Evolutionary conservation across 2,113 vertebrate genomes (phyloP).

Genomic region (Brachyhypopomus gauderio): DNA sequence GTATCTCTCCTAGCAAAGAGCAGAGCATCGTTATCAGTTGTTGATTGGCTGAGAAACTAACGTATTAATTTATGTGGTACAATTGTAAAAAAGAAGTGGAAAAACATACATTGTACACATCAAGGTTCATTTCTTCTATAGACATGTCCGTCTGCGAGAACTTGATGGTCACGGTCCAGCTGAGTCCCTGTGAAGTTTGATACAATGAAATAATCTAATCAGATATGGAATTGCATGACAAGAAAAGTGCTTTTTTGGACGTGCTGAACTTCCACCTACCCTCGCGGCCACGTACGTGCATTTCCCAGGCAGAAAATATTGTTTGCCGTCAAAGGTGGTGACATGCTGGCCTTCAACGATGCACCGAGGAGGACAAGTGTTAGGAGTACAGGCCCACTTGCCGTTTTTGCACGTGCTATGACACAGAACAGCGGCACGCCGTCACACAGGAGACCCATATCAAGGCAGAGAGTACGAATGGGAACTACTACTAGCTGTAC

Average conservation of each 20-base stretch:
- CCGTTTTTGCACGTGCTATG: conserved; percentile 64
- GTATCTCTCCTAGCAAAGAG: conserved; percentile 60
- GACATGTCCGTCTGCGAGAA: conserved; percentile 43
- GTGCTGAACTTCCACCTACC: conserved; percentile 49
- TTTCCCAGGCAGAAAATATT: conserved; percentile 64
- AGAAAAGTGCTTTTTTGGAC: too few relatives aligned
- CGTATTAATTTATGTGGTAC: not conserved
- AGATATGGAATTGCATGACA: not conserved
- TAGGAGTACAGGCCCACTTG: conserved; percentile 66
- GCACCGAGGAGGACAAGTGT: conserved; percentile 59
- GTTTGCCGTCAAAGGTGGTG: conserved; percentile 73
- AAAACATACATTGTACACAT: conserved; percentile 62
- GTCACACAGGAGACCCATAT: not conserved
- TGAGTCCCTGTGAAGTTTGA: conserved; percentile 53
- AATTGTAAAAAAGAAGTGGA: not conserved
- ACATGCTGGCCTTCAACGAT: conserved; percentile 69
- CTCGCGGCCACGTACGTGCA: conserved; percentile 67
- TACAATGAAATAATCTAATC: not conserved
- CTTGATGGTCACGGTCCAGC: conserved; percentile 61
- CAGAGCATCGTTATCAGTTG: not conserved
- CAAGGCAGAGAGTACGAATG: too few relatives aligned
- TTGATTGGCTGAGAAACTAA: not conserved
- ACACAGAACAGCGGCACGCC: not conserved
- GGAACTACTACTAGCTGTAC: too few relatives aligned
- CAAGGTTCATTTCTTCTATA: conserved; percentile 51